These are phyloP conservation scores for Lipophrys pholis DNA, from an alignment of 2,113 vertebrate species.

Conservation along the genomic window DNA sequence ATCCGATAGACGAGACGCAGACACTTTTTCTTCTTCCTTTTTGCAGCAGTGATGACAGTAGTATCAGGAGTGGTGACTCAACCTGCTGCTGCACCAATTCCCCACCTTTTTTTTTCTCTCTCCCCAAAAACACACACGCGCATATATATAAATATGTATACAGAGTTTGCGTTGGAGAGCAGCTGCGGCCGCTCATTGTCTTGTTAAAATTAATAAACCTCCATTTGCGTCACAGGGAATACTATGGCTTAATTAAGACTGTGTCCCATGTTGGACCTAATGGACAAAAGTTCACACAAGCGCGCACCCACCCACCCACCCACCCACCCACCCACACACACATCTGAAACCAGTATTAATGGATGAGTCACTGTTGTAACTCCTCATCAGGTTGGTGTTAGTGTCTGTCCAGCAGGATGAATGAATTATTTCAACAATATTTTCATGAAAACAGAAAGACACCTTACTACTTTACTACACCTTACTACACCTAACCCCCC, in stretches of 20 bases:
- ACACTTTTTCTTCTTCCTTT: too few relatives aligned
- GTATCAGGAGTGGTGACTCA: slow-evolving; percentile 30
- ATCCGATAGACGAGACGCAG: too few relatives aligned
- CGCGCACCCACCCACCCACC: slow-evolving; percentile 21
- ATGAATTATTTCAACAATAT: slow-evolving; percentile 20
- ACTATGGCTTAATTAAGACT: slow-evolving; percentile 20
- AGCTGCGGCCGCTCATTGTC: slow-evolving; percentile 41
- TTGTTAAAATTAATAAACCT: slow-evolving; percentile 6
- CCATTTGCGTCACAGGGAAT: slow-evolving; percentile 3
- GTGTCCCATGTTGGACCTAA: background rate
- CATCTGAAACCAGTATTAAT: background rate
- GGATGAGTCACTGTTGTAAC: slow-evolving; percentile 51
- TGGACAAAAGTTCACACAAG: too few relatives aligned
- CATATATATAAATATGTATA: background rate
- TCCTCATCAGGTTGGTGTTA: slow-evolving; percentile 21
- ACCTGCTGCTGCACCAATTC: slow-evolving; percentile 27
- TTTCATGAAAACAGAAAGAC: slow-evolving; percentile 19
- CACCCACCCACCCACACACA: slow-evolving; percentile 28
- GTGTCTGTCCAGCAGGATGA: slow-evolving; percentile 47
- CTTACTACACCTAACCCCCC: background rate
- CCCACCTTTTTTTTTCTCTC: background rate
- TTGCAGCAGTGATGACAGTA: background rate
- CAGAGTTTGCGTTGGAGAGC: background rate
- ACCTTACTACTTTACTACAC: slow-evolving; percentile 11
- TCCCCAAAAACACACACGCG: slow-evolving; percentile 8